Conservation (phyloP, 1,140 invertebrate species). For the Polyergus mexicanus region DNA sequence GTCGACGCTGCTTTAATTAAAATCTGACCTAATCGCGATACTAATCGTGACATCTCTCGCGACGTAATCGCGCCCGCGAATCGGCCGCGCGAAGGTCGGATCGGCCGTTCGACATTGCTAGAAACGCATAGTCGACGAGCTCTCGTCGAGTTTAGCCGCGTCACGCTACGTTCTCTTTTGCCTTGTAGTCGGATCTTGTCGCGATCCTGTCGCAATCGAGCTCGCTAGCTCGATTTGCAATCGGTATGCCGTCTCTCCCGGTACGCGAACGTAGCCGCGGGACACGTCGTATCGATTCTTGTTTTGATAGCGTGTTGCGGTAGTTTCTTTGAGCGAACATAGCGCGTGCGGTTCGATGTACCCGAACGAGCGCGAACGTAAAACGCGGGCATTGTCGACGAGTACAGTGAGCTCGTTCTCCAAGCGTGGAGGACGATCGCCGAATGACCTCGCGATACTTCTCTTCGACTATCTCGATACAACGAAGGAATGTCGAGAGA, state of each 20-base stretch:
- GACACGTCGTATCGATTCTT: slow-evolving; percentile 70
- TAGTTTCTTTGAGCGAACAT: slow-evolving; percentile 69
- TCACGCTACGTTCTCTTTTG: slow-evolving; percentile 25
- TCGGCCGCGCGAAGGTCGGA: slow-evolving; percentile 1
- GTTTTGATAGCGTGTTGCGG: slow-evolving; percentile 65
- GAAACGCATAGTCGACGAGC: neutral
- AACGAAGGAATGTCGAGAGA: neutral
- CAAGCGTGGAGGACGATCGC: slow-evolving; percentile 31
- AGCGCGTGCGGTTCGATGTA: slow-evolving; percentile 61
- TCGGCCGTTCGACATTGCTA: slow-evolving; percentile 14
- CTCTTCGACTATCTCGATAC: slow-evolving; percentile 31
- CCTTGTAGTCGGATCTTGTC: neutral
- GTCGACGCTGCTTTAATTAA: slow-evolving; percentile 51
- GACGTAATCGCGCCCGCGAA: slow-evolving; percentile 51
- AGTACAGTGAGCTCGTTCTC: slow-evolving; percentile 33
- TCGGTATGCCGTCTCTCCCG: slow-evolving; percentile 2
- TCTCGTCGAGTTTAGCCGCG: slow-evolving; percentile 4
- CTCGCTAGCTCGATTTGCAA: slow-evolving; percentile 59
- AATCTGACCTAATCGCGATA: slow-evolving; percentile 58
- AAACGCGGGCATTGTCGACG: slow-evolving; percentile 31
- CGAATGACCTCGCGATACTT: slow-evolving; percentile 33
- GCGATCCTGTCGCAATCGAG: slow-evolving; percentile 45
- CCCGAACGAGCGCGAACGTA: slow-evolving; percentile 43
- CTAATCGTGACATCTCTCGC: slow-evolving; percentile 40
- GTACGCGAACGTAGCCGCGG: slow-evolving; percentile 50